phyloP scores from a whole-genome alignment of 2,888 invertebrate species.

The Limulus polyphemus region DNA sequence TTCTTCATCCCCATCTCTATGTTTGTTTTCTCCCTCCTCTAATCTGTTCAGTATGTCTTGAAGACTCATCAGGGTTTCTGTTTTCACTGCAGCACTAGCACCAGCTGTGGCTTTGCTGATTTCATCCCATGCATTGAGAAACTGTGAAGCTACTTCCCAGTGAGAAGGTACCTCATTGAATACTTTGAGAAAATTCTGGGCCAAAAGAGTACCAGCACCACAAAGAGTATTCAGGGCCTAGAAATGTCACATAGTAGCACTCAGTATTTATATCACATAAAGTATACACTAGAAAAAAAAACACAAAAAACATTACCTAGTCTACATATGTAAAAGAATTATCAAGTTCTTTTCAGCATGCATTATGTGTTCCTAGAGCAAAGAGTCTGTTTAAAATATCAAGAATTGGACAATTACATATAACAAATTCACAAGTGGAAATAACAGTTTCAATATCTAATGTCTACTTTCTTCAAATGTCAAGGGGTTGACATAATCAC shows the following conservation, averaged over 20 bases:
- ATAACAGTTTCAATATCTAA: no score
- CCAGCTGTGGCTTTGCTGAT: slow-evolving; percentile 23
- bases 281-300: no score
- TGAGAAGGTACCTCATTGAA: slow-evolving; percentile 15
- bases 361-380: no score
- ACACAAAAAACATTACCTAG: no score
- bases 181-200: slow-evolving; percentile 14
- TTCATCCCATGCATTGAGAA: slow-evolving; percentile 22
- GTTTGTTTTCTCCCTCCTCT: slow-evolving; percentile 9
- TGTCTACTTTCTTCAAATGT: no score
- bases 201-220: slow-evolving; percentile 19
- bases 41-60: slow-evolving; percentile 24
- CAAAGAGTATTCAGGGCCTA: slow-evolving; percentile 21
- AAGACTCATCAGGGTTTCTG: slow-evolving; percentile 24
- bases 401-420: no score
- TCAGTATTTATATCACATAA: no score
- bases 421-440: no score
- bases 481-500: no score
- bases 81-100: slow-evolving; percentile 25
- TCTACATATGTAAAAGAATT: no score
- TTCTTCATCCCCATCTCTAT: not conserved
- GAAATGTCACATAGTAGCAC: not conserved
- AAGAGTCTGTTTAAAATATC: no score
- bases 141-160: slow-evolving; percentile 15
- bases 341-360: no score